Evolutionary conservation across 2,888 invertebrate species (phyloP), one percentile per base, ranked within the genome.

Genomic region (Lycophotia porphyrea): DNA sequence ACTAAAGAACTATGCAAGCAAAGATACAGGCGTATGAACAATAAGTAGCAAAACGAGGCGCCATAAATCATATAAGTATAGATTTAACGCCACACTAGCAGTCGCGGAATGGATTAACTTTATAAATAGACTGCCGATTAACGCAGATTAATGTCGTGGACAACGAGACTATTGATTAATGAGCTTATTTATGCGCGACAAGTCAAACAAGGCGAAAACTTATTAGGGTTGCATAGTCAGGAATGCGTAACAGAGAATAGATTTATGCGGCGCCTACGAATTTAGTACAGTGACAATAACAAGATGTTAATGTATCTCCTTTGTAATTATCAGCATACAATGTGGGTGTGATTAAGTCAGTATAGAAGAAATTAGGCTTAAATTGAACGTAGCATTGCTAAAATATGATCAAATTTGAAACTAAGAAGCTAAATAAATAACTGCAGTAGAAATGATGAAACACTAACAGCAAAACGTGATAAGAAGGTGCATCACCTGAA

Each of bases 201-300:
- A 78, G 82, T 88, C 85, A 78, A 87, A 88, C 87, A 85, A 80
- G 74, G 87, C 81, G 87, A 72, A 74, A 88, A 86, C 78, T 78
- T 84, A 86, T 86, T 86, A 86, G 75, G 66, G 58, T 52, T 77
- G 73, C 42, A 34, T 47, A 52, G 27, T 55, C 47, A 52, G 84
- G 80, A 86, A 86, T 84, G 67, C 49, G 61, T 78, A 58, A 60
- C 69, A 24, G 67, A 34, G 60, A 72, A 67, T 65, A 73, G 69
- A 86, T 86, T 84, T 84, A 84, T 79, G 68, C 61, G 63, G 52
- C 70, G 60, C 69, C 80, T 65, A 47, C 47, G 84, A 71, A 86
- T 71, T 83, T 39, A 27, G 64, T 9, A 24, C 34, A 13, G 60
- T 83, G 52, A 86, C 65, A 68, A 84, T 58, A 86, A 84, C 61